Conservation (phyloP, 92 coral and sea anemone species). For the Epizoanthus rinbou region DNA sequence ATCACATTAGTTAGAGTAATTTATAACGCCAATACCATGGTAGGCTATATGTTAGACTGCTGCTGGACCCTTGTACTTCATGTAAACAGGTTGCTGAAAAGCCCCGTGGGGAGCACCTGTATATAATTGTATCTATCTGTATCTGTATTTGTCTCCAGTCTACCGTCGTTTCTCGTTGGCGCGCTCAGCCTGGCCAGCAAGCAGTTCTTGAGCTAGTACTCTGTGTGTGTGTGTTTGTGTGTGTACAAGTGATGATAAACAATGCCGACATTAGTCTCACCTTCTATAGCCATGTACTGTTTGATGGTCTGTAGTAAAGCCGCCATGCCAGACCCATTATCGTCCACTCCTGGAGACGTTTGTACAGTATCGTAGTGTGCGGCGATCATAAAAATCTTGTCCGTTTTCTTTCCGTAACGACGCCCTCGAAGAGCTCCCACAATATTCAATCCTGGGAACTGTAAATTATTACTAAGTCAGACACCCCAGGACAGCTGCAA, state of each 20-base stretch:
- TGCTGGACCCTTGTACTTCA: no score
- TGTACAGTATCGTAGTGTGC: conserved; percentile 77
- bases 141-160: neutral
- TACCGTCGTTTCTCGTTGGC: no score
- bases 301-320: conserved; percentile 68
- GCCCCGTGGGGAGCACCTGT: no score
- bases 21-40: no score
- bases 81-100: no score
- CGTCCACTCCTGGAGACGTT: conserved; percentile 74
- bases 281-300: conserved; percentile 23
- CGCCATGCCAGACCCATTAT: conserved; percentile 82
- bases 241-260: no score
- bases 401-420: conserved; percentile 54
- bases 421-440: conserved; percentile 62
- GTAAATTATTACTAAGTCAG: neutral
- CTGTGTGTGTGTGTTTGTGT: neutral
- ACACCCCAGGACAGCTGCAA: neutral
- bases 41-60: no score
- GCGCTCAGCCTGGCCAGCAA: no score
- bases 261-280: conserved; percentile 14
- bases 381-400: conserved; percentile 70
- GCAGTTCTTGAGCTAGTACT: no score
- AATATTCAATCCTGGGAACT: conserved; percentile 64
- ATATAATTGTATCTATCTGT: no score
- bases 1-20: no score